Evolutionary conservation across 92 coral and sea anemone genomes (phyloP), one percentile per base, ranked within the genome.

Genomic region (Phenganax stokvisi): DNA sequence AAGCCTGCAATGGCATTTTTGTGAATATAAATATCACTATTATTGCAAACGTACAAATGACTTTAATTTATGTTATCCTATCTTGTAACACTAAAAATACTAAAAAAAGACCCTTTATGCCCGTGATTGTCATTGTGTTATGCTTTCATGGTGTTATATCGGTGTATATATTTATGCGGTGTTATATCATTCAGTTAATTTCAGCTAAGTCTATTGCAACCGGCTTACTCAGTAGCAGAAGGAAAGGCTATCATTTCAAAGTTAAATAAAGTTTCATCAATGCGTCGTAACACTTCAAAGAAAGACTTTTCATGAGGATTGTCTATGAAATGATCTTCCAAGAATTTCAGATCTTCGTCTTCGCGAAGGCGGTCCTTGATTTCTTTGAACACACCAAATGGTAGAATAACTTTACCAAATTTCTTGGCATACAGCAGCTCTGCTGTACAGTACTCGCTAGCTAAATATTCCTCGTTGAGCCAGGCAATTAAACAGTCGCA

Each of bases 271-370:
- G 93, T 58, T 0, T 87, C 79, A 53, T 90, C 90, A 61, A 90
- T 85, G 44, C 89, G 87, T 51, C 93, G 87, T 11, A 90, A 84
- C 47, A 90, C 85, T 73, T 83, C 90, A 73, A 90, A 87, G 89
- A 90, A 90, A 1, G 93, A 90, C 12, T 67, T 71, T 10, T 65
- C 78, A 57, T 87, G 13, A 2, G 90, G 71, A 65, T 90, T 83
- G n/a, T 74, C 77, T 54, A 90, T 70, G 55, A 62, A 11, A 6
- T 47, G 86, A 12, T 75, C 13, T 44, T 54, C 27, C 74, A 90
- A 57, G 77, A 90, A 90, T 53, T 80, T 72, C 13, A 90, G 84
- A 0, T 87, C 88, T 53, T 82, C 90, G 31, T 16, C 84, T 59
- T 30, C 73, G 2, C 73, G 73, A 7, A 90, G 78, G 56, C 47